Evolutionary conservation across 35 echinoderm and acorn worm species (phyloP), one percentile per base, ranked within the genome.

Genomic region (Lytechinus variegatus): DNA sequence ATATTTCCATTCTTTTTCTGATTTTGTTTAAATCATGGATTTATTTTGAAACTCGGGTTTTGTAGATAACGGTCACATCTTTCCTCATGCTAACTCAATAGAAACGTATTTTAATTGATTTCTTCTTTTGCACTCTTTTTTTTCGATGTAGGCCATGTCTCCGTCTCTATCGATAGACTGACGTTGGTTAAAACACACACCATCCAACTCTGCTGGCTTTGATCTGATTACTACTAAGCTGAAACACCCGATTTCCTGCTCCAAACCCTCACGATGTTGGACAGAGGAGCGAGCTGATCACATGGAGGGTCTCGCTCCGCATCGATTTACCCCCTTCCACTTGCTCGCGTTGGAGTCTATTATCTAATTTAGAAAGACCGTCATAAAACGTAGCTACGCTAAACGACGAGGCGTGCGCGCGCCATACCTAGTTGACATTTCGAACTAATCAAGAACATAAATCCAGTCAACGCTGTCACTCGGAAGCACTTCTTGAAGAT

Each of bases 201-300:
- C 66, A 79, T 79, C 66, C 66, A 4, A n/a, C 66, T 79, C 21
- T 16, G 2, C 19, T 24, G 66, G 3, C 66, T 79, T 24, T 79
- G 66, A 79, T 79, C n/a, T 79, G 66, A 79, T 79, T 79, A 79
- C 66, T 79, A 24, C 66, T 79, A 79, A 79, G 66, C 66, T 79
- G 66, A 79, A 79, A 79, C n/a, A 79, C 66, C 66, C 66, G 19
- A 79, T 79, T 79, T 79, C 66, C 66, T 79, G 19, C 66, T 79
- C 66, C 19, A 24, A 79, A n/a, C 66, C 66, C 8, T 79, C 66
- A 79, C 66, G 16, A 24, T 1, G 66, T 79, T 24, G 66, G 66
- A 79, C 66, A 24, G 66, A 79, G 19, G 66, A 79, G 66, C 12
- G 66, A 79, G 21, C 66, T 16, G 66, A 79, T 79, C 16, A 24